A percentile compares a stretch with the other conserved stretches of the same genome.
Conservation (phyloP, 2,113 vertebrate genomes). For the Notarius lentiginosus region DNA sequence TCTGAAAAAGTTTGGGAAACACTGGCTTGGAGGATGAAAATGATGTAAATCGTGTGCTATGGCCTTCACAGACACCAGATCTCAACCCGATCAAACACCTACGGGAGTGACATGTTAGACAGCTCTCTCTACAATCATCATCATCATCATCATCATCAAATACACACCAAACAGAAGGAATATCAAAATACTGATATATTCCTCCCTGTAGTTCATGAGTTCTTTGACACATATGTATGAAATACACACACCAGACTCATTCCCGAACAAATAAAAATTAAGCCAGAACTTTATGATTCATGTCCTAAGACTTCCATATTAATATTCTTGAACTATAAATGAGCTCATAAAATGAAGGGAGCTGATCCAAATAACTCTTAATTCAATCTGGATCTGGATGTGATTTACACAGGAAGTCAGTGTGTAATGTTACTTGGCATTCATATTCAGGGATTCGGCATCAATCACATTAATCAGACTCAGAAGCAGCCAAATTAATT, state of each 20-base stretch:
- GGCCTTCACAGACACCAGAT: background rate
- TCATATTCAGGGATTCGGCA: conserved; percentile 11
- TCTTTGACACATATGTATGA: background rate
- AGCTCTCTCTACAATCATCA: background rate
- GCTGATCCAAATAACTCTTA: background rate
- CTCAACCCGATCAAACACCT: background rate
- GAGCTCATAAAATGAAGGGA: conserved; percentile 9
- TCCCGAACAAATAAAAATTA: background rate
- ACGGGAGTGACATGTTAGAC: background rate
- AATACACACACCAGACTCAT: background rate
- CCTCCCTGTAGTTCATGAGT: background rate
- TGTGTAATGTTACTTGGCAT: conserved; percentile 25
- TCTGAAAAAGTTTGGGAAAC: too few species aligned
- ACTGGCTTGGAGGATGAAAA: background rate
- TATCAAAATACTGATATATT: background rate
- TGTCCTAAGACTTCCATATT: background rate
- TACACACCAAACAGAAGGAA: background rate
- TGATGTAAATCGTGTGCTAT: background rate
- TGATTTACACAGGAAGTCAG: conserved; percentile 30
- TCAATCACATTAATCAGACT: conserved; percentile 17
- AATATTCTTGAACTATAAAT: background rate
- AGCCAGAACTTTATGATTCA: background rate
- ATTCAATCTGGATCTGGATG: conserved; percentile 3
- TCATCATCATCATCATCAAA: background rate
- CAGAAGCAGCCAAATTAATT: conserved; percentile 28